Evolutionary conservation across 2,797 vertebrate species (phyloP), one percentile per base, ranked within the genome.

Genomic region (Pteronotus mesoamericanus): DNA sequence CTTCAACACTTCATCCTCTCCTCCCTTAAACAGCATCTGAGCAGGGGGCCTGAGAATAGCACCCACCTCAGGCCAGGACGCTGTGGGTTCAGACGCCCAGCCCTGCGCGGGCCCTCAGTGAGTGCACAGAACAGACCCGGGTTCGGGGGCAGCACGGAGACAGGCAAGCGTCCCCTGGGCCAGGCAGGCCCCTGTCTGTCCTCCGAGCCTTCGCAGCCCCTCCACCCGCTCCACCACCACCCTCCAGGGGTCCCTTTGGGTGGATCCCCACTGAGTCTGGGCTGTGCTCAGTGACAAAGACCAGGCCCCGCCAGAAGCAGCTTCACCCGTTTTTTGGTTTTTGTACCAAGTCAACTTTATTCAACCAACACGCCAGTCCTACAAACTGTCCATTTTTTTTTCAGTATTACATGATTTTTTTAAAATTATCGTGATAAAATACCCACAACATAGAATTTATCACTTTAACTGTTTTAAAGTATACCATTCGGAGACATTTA

Each of bases 101-200:
- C n/a, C 14, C 78, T 8, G 14, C 0, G 1, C 61, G 3, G 5
- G 21, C 46, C 15, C 3, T 6, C 1, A 9, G 19, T 0, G 8
- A 90, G 19, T 5, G 6, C 37, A 29, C 3, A 29, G 79, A 48
- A 51, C 19, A 3, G 46, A 32, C 55, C 39, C 39, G 21, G 16
- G 59, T 21, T 29, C 2, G 0, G 6, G 64, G 22, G 9, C 6
- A 0, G 57, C 57, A 2, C 5, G 11, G 32, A 48, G 26, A 26
- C 32, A 42, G 37, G 19, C 1, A 2, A n/a, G 15, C 0, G 1
- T 7, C 21, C 34, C 66, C 32, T 68, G 14, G 9, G 32, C 29
- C 42, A 24, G 59, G 26, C 37, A 72, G 74, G 77, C 29, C 68
- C 66, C 22, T 26, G 57, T 5, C 57, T 59, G 37, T 8, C 24